Evolutionary conservation across 2,797 vertebrate genomes (phyloP).

Genomic region (Coilia nasus): DNA sequence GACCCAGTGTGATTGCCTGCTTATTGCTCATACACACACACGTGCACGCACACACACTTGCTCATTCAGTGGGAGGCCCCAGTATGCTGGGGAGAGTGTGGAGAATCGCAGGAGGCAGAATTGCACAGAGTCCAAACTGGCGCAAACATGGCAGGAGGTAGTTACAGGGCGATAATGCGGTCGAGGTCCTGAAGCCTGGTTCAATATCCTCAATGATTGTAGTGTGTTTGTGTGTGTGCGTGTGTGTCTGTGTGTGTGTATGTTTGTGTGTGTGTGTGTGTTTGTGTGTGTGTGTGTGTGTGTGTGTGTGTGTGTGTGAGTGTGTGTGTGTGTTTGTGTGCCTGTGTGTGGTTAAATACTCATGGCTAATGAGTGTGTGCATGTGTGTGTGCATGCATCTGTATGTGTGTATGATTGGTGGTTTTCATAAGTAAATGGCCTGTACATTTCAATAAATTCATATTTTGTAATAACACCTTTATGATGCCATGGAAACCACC

Average conservation of each 20-base stretch:
- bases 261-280: too few species aligned
- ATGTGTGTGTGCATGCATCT: too few species aligned
- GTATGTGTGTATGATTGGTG: too few species aligned
- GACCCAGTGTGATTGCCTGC: constrained; percentile 14
- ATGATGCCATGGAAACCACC: not conserved
- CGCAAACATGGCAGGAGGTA: constrained; percentile 9
- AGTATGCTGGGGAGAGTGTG: constrained; percentile 4
- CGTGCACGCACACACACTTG: not conserved
- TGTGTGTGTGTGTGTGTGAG: too few species aligned
- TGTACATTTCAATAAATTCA: too few species aligned
- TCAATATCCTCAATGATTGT: constrained; percentile 10
- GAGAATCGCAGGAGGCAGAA: constrained; percentile 24
- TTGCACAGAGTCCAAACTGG: not conserved
- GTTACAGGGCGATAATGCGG: not conserved
- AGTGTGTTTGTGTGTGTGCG: not conserved
- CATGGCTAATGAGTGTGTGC: too few species aligned
- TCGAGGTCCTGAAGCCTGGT: not conserved
- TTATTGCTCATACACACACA: constrained; percentile 10
- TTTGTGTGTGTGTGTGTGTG: too few species aligned
- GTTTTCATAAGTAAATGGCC: too few species aligned
- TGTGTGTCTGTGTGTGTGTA: too few species aligned
- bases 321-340: too few species aligned
- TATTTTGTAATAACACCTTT: too few species aligned
- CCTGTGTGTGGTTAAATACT: too few species aligned
- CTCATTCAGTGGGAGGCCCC: not conserved